A percentile compares a stretch with the other conserved stretches of the same genome.
These are phyloP conservation scores for Eumerus sabulonum DNA, from an alignment of 2,888 invertebrate genomes.

Conservation along the genomic window DNA sequence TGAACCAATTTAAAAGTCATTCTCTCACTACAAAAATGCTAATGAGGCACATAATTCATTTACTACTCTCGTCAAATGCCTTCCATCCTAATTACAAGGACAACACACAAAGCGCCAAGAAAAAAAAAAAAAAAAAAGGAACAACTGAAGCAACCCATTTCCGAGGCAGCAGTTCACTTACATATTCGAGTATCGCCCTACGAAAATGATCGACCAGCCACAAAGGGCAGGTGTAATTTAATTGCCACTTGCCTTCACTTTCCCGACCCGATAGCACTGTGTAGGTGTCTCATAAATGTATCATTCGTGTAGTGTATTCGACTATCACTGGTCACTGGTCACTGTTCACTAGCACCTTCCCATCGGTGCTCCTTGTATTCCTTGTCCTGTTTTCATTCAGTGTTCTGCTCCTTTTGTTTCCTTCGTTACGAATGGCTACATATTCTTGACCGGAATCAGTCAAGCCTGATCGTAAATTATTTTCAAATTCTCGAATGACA, in stretches of 20 bases:
- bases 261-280: constrained; percentile 1
- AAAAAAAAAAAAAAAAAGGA: constrained; percentile 56
- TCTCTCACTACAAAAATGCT: constrained; percentile 50
- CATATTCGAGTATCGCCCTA: constrained; percentile 37
- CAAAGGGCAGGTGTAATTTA: constrained; percentile 64
- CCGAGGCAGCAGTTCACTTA: constrained; percentile 2
- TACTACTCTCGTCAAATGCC: constrained; percentile 56
- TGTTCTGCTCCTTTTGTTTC: constrained; percentile 10
- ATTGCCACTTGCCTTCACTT: constrained; percentile 57
- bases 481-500: constrained; percentile 56
- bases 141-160: constrained; percentile 43
- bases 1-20: constrained; percentile 23
- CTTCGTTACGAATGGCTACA: not conserved
- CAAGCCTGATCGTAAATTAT: constrained; percentile 61
- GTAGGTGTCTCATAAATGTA: constrained; percentile 46
- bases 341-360: constrained; percentile 25
- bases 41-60: constrained; percentile 65
- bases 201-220: constrained; percentile 55
- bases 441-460: constrained; percentile 54
- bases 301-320: not conserved
- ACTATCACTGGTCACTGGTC: too few species aligned
- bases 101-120: constrained; percentile 48
- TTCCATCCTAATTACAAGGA: constrained; percentile 66
- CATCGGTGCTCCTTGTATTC: too few species aligned
- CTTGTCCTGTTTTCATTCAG: constrained; percentile 55